Percentiles rank a stretch among this genome's conserved stretches.
These are phyloP conservation scores for Pleuronectes platessa DNA, from an alignment of 2,113 vertebrate genomes.

Conservation along the genomic window DNA sequence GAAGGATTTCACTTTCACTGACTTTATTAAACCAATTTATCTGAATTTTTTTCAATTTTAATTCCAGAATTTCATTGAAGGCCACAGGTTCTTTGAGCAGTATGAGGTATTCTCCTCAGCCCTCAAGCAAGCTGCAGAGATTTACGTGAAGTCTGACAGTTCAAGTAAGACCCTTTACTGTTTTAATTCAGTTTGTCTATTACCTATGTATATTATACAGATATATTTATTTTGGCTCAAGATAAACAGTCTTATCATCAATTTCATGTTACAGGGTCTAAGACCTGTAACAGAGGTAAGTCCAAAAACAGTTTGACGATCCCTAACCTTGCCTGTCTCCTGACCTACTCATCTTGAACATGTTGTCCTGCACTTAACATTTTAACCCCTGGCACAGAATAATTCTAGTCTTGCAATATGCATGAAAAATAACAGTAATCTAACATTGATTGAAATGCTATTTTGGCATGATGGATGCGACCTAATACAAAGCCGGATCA, in stretches of 20 bases:
- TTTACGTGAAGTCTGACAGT: slow-evolving; percentile 92
- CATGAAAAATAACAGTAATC: slow-evolving; percentile 49
- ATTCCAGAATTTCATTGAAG: slow-evolving; percentile 92
- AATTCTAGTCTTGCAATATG: slow-evolving; percentile 31
- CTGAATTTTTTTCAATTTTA: not conserved
- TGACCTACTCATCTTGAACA: slow-evolving; percentile 22
- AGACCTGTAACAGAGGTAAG: slow-evolving; percentile 80
- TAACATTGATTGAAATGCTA: slow-evolving; percentile 43
- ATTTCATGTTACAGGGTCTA: slow-evolving; percentile 80
- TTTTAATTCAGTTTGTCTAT: not conserved
- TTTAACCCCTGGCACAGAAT: slow-evolving; percentile 25
- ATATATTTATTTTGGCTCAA: slow-evolving; percentile 22
- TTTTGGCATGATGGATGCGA: slow-evolving; percentile 51
- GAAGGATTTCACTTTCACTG: not conserved
- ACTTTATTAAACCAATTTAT: not conserved
- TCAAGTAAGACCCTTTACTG: slow-evolving; percentile 86
- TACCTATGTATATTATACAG: not conserved
- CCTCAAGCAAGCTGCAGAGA: slow-evolving; percentile 91
- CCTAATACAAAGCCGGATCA: slow-evolving; percentile 20
- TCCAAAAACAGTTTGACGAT: slow-evolving; percentile 57
- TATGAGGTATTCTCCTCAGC: slow-evolving; percentile 92
- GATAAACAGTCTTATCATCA: slow-evolving; percentile 50
- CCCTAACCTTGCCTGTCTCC: slow-evolving; percentile 45
- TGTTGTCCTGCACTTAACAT: slow-evolving; percentile 38
- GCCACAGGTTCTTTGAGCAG: slow-evolving; percentile 95